Evolutionary conservation across 2,888 invertebrate genomes (phyloP), one percentile per base, ranked within the genome.

Genomic region (Philhelius pedissequus): DNA sequence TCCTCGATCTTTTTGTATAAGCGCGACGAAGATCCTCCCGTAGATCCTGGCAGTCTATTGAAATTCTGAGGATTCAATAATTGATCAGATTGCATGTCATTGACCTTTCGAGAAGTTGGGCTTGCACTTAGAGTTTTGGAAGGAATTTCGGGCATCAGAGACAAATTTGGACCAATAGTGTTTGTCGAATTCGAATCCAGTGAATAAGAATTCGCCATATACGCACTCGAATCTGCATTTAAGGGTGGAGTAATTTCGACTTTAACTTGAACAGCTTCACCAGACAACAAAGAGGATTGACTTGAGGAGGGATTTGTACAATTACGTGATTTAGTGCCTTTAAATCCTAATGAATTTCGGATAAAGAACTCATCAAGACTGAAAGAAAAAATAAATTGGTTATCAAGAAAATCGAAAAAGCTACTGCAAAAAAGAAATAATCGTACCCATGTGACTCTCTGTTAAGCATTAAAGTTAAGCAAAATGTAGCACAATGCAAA

Each of bases 381-480:
- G 89, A 25, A 77, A 77, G 6, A 52, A 0, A 9, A 30, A 60
- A 25, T 58, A 5, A 20, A 58, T 9, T 25, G n/a, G 73, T 11
- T 22, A 45, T 62, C 18, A 56, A 32, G 27, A 8, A 38, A 32
- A 32, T 0, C 11, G 35, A 45, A 70, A 54, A 58, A 30, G 13
- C 8, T 27, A 30, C 6, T 22, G 70, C 22, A 35, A 13, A 3
- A n/a, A 0, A 25, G 25, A 25, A 5, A 5, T 8, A 8, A 70
- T 93, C 94, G 92, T 92, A 95, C 94, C 94, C 94, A 89, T 94
- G 94, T 86, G 94, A 94, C 88, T 94, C 94, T 87, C 94, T 94
- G 88, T 20, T 66, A 32, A 43, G 79, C 70, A 58, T 56, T 66
- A 3, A 48, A 70, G 20, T 9, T 45, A 15, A 68, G n/a, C 32